Base-by-base conservation (phyloP, 1,140 invertebrate genomes). In the Trachymyrmex cornetzi region DNA sequence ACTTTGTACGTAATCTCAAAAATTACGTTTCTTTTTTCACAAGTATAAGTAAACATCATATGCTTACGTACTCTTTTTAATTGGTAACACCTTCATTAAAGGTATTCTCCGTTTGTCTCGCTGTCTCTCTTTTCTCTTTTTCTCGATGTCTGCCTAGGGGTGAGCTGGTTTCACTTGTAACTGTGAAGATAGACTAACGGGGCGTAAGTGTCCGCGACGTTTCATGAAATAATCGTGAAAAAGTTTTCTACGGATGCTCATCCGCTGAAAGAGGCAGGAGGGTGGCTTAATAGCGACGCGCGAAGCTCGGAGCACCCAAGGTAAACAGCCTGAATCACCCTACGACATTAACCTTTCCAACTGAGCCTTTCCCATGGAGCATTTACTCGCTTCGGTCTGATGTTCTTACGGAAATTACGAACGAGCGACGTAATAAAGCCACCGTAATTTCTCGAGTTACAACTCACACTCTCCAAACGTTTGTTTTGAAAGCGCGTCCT, bases 171-270 rank as follows among this genome's bases (percentile, higher is more conserved):
- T 84, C 14, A 63, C 27, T 50, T 24, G 55, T 50, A 34, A n/a
- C 69, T n/a, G 27, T 75, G 27, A 57, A 44, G 80, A 84, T 74
- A 84, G 69, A 27, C 38, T 63, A 74, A 84, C 55, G 55, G 67
- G 44, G 80, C 57, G 27, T 84, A 84, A 84, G 69, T 75, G 80
- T 84, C 55, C 80, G 80, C 69, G 67, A 84, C 57, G 69, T 84
- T 84, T 84, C 69, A 84, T 74, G 80, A 84, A 84, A 84, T 84
- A 84, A 84, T 84, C 80, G 80, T 84, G 69, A 84, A 84, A 82
- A 84, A 84, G 80, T 84, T 84, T 81, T 48, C 69, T 75, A 84
- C 69, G 69, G 63, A 75, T 75, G 69, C 59, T 24, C 55, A 53
- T 14, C 19, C 24, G 69, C 30, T 71, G 34, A 75, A 84, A 75